These are phyloP conservation scores for Dreissena rostriformis DNA, from an alignment of 1,140 invertebrate species.

Conservation along the genomic window DNA sequence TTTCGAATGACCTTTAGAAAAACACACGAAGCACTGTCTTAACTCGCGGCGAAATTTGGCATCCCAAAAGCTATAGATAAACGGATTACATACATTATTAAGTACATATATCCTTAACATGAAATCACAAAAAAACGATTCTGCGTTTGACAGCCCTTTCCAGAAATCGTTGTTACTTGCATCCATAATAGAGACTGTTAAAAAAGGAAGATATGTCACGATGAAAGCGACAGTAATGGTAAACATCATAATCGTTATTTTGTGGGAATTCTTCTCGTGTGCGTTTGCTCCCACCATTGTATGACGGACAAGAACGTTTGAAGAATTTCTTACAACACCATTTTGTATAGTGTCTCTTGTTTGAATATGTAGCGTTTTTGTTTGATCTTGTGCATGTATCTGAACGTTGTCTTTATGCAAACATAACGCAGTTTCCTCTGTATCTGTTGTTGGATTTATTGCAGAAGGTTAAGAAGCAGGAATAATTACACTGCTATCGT, in stretches of 20 bases:
- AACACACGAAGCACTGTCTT: too few species aligned
- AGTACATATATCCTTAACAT: slow-evolving; percentile 63
- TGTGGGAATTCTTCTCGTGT: slow-evolving; percentile 23
- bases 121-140: slow-evolving; percentile 33
- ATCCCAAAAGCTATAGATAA: slow-evolving; percentile 68
- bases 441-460: too few species aligned
- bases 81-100: slow-evolving; percentile 65
- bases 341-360: too few species aligned
- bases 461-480: too few species aligned
- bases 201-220: slow-evolving; percentile 60
- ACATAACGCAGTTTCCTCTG: background rate
- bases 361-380: too few species aligned
- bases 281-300: background rate
- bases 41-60: slow-evolving; percentile 3
- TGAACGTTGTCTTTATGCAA: background rate
- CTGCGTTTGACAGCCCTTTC: background rate
- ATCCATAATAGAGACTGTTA: slow-evolving; percentile 57
- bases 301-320: background rate
- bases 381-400: background rate
- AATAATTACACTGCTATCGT: too few species aligned
- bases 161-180: slow-evolving; percentile 38
- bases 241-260: slow-evolving; percentile 61
- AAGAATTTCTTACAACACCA: background rate
- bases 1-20: too few species aligned
- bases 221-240: slow-evolving; percentile 62